phyloP scores from a whole-genome alignment of 2,888 invertebrate species.

The Synergus itoensis region DNA sequence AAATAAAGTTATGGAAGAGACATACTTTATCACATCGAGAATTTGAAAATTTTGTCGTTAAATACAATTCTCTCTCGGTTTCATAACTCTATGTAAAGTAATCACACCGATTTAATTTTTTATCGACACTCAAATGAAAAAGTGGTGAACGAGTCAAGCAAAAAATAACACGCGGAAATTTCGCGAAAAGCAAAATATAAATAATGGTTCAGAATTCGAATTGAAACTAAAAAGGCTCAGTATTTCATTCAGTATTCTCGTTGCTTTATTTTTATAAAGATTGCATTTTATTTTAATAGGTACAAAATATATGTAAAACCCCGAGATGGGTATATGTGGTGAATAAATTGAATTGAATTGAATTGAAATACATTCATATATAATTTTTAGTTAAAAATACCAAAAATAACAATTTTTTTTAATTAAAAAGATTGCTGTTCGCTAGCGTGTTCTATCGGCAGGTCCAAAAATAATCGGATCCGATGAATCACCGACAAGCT shows the following conservation, averaged over 20 bases:
- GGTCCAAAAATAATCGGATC: conserved; percentile 25
- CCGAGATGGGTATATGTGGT: too few species aligned
- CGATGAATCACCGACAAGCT: conserved; percentile 31
- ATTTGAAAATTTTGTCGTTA: background rate
- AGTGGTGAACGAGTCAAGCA: background rate
- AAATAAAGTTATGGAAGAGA: background rate
- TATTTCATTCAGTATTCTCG: background rate
- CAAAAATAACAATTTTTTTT: background rate
- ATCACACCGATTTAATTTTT: conserved; percentile 26
- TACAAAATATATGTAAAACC: too few species aligned
- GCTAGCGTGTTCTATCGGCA: conserved; percentile 15
- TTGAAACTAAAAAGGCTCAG: conserved; percentile 2
- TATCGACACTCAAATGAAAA: conserved; percentile 18
- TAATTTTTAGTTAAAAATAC: background rate
- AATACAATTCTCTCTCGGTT: conserved; percentile 29
- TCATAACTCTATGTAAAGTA: conserved; percentile 15
- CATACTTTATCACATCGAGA: conserved; percentile 1
- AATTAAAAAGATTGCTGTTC: background rate
- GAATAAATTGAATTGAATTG: too few species aligned
- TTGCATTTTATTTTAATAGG: background rate
- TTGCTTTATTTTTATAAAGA: background rate
- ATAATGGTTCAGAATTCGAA: background rate
- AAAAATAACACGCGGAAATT: conserved; percentile 1
- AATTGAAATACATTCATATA: background rate
- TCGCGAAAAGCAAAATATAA: background rate